A percentile compares a stretch with the other conserved stretches of the same genome.
Conservation (phyloP, 1,140 invertebrate genomes). For the Lasioglossum albipes region DNA sequence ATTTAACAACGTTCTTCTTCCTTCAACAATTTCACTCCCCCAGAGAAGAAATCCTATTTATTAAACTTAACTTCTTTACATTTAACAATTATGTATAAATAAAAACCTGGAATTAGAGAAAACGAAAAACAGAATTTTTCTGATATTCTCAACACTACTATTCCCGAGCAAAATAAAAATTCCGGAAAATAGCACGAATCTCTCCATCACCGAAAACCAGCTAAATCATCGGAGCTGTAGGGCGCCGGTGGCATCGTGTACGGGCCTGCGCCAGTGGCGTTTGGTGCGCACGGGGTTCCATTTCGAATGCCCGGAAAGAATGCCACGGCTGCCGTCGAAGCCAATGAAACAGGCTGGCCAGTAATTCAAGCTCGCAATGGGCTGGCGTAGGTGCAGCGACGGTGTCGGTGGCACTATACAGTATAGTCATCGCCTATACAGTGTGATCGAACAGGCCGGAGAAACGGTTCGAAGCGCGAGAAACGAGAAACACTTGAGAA, state of each 20-base stretch:
- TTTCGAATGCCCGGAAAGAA: slow-evolving; percentile 58
- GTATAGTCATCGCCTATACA: no score
- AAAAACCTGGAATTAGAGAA: no score
- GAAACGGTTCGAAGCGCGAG: slow-evolving; percentile 9
- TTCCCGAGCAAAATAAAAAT: no score
- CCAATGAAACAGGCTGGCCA: slow-evolving; percentile 42
- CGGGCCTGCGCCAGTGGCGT: slow-evolving; percentile 33
- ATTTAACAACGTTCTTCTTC: no score
- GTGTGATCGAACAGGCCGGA: background rate
- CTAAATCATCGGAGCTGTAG: background rate
- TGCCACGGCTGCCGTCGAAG: slow-evolving; percentile 34
- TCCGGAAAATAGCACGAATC: no score
- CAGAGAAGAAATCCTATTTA: no score
- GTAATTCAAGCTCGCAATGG: slow-evolving; percentile 51
- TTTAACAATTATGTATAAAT: no score
- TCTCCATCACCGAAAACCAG: no score
- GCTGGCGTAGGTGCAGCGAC: slow-evolving; percentile 22
- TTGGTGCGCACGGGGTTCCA: slow-evolving; percentile 57
- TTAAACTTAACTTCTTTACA: no score
- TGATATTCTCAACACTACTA: no score
- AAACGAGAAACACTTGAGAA: slow-evolving; percentile 12
- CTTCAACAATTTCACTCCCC: no score
- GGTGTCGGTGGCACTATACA: background rate
- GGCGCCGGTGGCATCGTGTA: background rate
- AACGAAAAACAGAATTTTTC: no score